phyloP scores from a whole-genome alignment of 2,888 invertebrate genomes.

The Saturnia japonica region DNA sequence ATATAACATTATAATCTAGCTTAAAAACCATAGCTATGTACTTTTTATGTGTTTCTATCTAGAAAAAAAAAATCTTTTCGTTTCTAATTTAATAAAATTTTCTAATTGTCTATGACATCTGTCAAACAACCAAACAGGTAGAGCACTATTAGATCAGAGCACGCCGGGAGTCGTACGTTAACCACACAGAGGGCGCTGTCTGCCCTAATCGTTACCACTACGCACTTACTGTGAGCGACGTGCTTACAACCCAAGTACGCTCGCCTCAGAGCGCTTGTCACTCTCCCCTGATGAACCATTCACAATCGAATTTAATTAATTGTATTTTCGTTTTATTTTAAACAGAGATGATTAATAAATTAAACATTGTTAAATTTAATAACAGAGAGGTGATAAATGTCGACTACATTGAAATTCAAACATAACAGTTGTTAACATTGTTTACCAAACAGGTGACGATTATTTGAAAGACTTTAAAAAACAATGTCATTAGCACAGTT shows the following conservation, averaged over 20 bases:
- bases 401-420: background rate
- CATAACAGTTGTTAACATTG: too few relatives aligned
- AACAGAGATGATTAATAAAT: background rate
- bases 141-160: background rate
- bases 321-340: background rate
- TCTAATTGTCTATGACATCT: slow-evolving; percentile 31
- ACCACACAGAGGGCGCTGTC: slow-evolving; percentile 40
- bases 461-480: background rate
- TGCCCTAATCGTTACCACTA: slow-evolving; percentile 47
- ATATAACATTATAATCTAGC: slow-evolving; percentile 14
- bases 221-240: slow-evolving; percentile 81
- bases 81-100: background rate
- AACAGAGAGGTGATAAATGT: background rate
- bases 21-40: slow-evolving; percentile 20
- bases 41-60: slow-evolving; percentile 21
- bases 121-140: slow-evolving; percentile 32
- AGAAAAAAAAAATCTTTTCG: background rate
- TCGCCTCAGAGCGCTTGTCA: slow-evolving; percentile 78
- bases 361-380: background rate
- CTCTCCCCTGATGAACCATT: slow-evolving; percentile 70
- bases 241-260: slow-evolving; percentile 82
- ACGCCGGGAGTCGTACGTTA: slow-evolving; percentile 32
- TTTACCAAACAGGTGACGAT: background rate
- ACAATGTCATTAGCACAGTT: background rate
- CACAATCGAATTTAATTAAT: slow-evolving; percentile 41